phyloP scores from a whole-genome alignment of 2,888 invertebrate genomes.

The Luffia ferchaultella region DNA sequence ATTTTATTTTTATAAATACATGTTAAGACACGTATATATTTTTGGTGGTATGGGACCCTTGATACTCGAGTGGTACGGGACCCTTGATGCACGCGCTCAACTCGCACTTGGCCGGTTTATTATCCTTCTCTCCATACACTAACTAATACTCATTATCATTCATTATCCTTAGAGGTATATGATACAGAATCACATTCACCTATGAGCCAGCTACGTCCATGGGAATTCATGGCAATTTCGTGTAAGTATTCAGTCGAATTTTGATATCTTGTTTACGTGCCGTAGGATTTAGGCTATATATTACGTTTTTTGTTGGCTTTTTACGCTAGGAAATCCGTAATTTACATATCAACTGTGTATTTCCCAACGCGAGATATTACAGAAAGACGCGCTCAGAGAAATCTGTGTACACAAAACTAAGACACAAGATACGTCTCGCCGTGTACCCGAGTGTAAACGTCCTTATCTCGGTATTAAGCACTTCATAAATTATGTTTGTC shows the following conservation, averaged over 20 bases:
- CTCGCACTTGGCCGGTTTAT: no score
- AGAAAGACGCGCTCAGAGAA: conserved; percentile 32
- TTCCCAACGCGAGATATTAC: conserved; percentile 55
- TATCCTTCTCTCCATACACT: no score
- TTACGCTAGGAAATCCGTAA: conserved; percentile 18
- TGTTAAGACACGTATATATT: no score
- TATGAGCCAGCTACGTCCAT: neutral
- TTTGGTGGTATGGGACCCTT: no score
- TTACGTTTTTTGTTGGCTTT: neutral
- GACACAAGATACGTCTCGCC: conserved; percentile 53
- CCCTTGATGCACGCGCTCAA: no score
- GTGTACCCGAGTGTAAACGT: conserved; percentile 57
- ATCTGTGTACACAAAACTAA: conserved; percentile 54
- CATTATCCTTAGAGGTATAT: no score
- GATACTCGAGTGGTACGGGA: no score
- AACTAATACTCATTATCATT: no score
- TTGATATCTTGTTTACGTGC: neutral
- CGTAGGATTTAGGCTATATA: neutral
- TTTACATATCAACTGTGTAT: conserved; percentile 49
- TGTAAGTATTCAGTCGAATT: neutral
- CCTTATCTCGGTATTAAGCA: conserved; percentile 61
- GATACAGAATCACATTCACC: no score
- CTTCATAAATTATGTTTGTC: conserved; percentile 67
- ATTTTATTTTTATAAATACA: no score
- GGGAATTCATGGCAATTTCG: neutral